phyloP scores from a whole-genome alignment of 2,113 vertebrate genomes.

The Cinclus cinclus region DNA sequence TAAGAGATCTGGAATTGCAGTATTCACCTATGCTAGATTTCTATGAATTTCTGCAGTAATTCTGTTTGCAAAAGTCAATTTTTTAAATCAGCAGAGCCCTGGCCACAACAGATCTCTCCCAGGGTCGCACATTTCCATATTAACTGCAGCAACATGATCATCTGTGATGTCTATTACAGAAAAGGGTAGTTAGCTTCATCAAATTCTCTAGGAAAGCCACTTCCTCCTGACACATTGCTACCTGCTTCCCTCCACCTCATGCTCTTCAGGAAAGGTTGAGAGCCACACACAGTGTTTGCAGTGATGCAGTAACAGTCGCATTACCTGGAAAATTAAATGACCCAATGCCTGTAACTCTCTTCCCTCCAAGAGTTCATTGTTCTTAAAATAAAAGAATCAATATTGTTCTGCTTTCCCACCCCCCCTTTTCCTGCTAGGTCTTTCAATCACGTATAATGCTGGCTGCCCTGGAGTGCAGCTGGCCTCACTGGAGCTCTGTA shows the following conservation, averaged over 20 bases:
- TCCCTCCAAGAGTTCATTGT: background rate
- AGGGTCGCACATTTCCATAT: background rate
- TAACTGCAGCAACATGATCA: background rate
- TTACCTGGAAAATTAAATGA: background rate
- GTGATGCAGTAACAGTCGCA: background rate
- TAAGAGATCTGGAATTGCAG: background rate
- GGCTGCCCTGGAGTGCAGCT: background rate
- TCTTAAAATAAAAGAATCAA: background rate
- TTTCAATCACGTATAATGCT: rapidly evolving
- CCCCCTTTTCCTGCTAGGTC: background rate
- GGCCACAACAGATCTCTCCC: background rate
- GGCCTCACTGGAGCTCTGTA: background rate
- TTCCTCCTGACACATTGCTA: background rate
- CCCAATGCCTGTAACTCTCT: background rate
- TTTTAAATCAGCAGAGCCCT: background rate
- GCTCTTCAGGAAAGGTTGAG: background rate
- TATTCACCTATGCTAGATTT: background rate
- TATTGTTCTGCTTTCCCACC: background rate
- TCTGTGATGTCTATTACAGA: background rate
- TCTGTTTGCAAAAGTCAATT: background rate
- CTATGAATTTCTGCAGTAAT: background rate
- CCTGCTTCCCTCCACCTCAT: background rate
- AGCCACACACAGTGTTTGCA: background rate
- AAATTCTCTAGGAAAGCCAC: background rate
- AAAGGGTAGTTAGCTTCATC: background rate